phyloP scores from a whole-genome alignment of 2,113 vertebrate genomes.

The Aviceda subcristata region DNA sequence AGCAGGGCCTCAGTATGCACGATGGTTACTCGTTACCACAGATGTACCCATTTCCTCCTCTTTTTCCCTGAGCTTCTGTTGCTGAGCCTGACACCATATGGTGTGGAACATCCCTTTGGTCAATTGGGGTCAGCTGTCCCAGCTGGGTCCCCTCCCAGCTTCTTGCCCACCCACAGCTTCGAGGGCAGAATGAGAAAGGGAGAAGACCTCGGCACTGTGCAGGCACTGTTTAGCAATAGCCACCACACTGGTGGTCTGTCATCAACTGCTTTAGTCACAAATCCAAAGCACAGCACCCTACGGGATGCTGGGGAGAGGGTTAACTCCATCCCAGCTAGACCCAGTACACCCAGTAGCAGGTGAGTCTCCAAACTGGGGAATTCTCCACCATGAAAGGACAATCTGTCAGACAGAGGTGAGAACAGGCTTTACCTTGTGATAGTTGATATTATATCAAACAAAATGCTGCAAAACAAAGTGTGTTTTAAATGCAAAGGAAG shows the following conservation, averaged over 20 bases:
- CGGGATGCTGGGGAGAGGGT: neutral
- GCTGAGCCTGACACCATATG: rapidly evolving
- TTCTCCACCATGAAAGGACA: neutral
- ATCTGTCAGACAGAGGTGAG: neutral
- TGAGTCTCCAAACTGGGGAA: neutral
- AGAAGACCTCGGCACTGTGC: neutral
- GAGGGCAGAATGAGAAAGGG: neutral
- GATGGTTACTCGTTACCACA: neutral
- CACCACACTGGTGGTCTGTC: neutral
- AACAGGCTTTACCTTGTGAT: neutral
- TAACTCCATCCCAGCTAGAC: neutral
- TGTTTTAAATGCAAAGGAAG: neutral
- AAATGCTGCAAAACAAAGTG: neutral
- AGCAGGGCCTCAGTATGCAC: neutral
- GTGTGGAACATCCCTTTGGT: neutral
- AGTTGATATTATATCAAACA: neutral
- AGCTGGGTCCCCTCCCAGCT: neutral
- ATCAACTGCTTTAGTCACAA: neutral
- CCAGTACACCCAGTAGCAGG: neutral
- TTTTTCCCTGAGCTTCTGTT: neutral
- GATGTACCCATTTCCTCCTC: neutral
- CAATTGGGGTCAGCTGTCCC: neutral
- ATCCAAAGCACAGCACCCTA: neutral
- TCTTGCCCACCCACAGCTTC: neutral
- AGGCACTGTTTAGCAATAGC: neutral